These are phyloP conservation scores for Rousettus madagascariensis DNA, from an alignment of 2,797 vertebrate species.

Conservation along the genomic window DNA sequence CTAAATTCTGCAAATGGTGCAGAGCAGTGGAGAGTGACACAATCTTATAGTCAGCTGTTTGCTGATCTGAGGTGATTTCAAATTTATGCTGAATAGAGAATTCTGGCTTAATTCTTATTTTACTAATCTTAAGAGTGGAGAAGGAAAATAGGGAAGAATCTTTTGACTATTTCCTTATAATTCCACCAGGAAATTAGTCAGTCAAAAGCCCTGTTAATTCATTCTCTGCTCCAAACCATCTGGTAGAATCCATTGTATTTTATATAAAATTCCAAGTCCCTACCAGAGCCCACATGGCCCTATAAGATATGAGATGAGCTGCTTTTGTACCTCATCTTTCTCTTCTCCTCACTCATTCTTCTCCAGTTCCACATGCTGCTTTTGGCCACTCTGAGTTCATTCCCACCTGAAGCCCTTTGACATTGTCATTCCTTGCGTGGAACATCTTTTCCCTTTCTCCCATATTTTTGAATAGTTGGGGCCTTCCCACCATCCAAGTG, in stretches of 20 bases:
- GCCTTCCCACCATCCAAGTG: not conserved
- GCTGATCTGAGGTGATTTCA: not conserved
- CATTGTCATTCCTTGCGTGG: not conserved
- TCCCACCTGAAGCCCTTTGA: not conserved
- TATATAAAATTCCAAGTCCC: not conserved
- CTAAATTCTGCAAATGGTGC: not conserved
- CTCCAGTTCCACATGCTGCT: not conserved
- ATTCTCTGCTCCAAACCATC: not conserved
- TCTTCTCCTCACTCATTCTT: not conserved
- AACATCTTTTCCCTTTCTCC: not conserved
- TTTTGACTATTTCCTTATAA: not conserved
- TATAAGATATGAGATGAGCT: not conserved
- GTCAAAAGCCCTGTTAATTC: not conserved
- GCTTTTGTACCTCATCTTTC: not conserved
- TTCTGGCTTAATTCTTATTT: conserved; percentile 40
- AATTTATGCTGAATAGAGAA: conserved; percentile 14
- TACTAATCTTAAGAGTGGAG: not conserved
- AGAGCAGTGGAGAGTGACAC: not conserved
- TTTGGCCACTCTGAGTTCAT: not conserved
- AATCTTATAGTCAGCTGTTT: not conserved
- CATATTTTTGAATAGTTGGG: not conserved
- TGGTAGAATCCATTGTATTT: not conserved
- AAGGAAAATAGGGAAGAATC: not conserved
- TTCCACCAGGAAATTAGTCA: conserved; percentile 14
- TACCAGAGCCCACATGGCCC: not conserved